These are phyloP conservation scores for Serripes groenlandicus DNA, from an alignment of 2,888 invertebrate species.

Conservation along the genomic window DNA sequence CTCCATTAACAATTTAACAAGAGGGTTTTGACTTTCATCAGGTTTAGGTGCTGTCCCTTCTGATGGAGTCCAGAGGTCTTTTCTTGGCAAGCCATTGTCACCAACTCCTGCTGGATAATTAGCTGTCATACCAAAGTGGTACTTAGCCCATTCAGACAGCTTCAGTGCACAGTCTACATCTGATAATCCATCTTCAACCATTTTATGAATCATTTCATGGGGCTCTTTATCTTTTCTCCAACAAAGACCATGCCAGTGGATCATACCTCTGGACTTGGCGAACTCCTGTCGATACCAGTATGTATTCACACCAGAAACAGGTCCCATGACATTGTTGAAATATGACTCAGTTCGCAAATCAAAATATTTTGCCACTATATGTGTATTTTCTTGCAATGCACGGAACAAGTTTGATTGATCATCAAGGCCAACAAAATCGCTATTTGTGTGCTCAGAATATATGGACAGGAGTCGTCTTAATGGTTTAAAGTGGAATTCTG, in stretches of 20 bases:
- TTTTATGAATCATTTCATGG: conserved; percentile 55
- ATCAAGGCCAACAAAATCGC: too few species aligned
- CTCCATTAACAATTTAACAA: conserved; percentile 1
- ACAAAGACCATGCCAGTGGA: conserved; percentile 72
- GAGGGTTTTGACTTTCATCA: background rate
- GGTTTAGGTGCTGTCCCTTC: conserved; percentile 14
- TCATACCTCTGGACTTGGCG: conserved; percentile 68
- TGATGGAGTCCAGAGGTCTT: conserved; percentile 29
- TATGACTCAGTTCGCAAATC: conserved; percentile 57
- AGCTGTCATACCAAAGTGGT: conserved; percentile 61
- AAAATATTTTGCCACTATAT: conserved; percentile 69
- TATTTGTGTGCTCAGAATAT: too few species aligned
- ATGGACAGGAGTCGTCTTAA: conserved; percentile 52
- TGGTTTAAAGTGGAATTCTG: conserved; percentile 60
- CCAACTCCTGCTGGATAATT: conserved; percentile 39
- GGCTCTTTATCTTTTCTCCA: conserved; percentile 66
- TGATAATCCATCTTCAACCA: conserved; percentile 44
- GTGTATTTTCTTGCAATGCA: conserved; percentile 67
- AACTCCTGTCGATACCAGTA: conserved; percentile 74
- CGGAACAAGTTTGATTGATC: conserved; percentile 49
- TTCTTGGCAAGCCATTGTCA: conserved; percentile 2
- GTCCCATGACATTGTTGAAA: conserved; percentile 66
- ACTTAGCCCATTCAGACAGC: conserved; percentile 59
- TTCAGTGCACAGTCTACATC: conserved; percentile 51
- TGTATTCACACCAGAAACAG: conserved; percentile 67